Percentiles rank a stretch among this genome's conserved stretches.
These are phyloP conservation scores for Phataginus tetradactyla DNA, from an alignment of 2,797 vertebrate species.

Conservation along the genomic window DNA sequence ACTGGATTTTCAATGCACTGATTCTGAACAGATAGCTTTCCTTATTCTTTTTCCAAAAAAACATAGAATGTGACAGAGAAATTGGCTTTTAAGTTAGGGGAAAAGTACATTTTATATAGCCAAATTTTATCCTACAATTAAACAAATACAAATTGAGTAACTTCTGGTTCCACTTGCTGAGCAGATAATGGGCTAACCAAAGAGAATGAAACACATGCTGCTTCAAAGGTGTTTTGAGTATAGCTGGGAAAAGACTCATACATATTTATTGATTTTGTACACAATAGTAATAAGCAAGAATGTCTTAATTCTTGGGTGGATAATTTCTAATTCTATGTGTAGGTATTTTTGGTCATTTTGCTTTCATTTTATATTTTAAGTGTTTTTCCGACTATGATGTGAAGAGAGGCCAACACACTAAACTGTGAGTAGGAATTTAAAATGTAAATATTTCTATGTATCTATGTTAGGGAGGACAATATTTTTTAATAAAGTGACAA, in stretches of 20 bases:
- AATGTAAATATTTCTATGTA: background rate
- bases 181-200: background rate
- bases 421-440: background rate
- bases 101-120: background rate
- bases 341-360: background rate
- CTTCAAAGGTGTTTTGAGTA: background rate
- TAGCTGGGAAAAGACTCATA: background rate
- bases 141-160: background rate
- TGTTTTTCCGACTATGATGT: background rate
- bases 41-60: background rate
- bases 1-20: background rate
- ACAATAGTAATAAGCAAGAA: background rate
- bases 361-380: constrained; percentile 3
- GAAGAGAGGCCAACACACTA: background rate
- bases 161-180: background rate
- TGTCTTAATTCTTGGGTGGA: background rate
- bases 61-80: background rate
- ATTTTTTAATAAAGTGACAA: background rate
- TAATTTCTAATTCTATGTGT: background rate
- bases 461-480: background rate
- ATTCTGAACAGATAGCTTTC: background rate
- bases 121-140: background rate
- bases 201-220: background rate
- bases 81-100: background rate
- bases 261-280: background rate